Evolutionary conservation across 2,888 invertebrate genomes (phyloP).

Genomic region (Ichneumoninae sp.): DNA sequence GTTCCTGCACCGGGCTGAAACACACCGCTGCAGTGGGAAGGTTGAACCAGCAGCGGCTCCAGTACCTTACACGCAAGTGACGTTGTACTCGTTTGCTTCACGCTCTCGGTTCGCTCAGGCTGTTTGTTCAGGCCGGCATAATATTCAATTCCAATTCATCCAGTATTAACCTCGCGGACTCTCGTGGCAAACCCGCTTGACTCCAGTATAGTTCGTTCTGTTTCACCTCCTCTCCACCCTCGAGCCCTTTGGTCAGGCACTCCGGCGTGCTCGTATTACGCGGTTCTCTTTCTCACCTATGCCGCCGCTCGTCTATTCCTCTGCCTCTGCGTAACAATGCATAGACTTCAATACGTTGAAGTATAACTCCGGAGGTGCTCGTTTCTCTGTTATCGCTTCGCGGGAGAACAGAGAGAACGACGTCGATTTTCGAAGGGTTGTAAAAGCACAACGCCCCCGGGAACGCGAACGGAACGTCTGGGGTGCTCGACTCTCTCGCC

Average conservation of each 20-base stretch:
- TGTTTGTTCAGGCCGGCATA: constrained; percentile 82
- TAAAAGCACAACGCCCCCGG: constrained; percentile 59
- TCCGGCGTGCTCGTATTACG: constrained; percentile 20
- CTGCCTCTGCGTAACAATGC: constrained; percentile 59
- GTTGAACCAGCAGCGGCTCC: constrained; percentile 44
- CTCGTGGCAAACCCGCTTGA: constrained; percentile 66
- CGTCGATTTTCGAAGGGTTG: constrained; percentile 59
- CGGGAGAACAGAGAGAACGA: constrained; percentile 23
- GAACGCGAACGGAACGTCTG: constrained; percentile 47
- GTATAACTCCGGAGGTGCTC: constrained; percentile 39
- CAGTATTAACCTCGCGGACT: constrained; percentile 77
- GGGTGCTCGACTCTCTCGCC: constrained; percentile 22
- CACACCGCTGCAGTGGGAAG: constrained; percentile 39
- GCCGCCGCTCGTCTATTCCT: constrained; percentile 46
- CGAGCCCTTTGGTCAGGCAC: constrained; percentile 62
- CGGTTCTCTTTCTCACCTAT: constrained; percentile 57
- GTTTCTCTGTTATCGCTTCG: not conserved
- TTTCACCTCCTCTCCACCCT: constrained; percentile 28
- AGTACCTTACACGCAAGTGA: constrained; percentile 53
- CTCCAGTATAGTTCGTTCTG: constrained; percentile 43
- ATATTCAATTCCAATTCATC: constrained; percentile 83
- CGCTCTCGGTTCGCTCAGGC: constrained; percentile 68
- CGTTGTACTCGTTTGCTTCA: constrained; percentile 66
- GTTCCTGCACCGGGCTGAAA: constrained; percentile 52
- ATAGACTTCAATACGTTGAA: constrained; percentile 57